Conservation (phyloP, 2,888 invertebrate genomes). For the Habroteleia sp. region DNA sequence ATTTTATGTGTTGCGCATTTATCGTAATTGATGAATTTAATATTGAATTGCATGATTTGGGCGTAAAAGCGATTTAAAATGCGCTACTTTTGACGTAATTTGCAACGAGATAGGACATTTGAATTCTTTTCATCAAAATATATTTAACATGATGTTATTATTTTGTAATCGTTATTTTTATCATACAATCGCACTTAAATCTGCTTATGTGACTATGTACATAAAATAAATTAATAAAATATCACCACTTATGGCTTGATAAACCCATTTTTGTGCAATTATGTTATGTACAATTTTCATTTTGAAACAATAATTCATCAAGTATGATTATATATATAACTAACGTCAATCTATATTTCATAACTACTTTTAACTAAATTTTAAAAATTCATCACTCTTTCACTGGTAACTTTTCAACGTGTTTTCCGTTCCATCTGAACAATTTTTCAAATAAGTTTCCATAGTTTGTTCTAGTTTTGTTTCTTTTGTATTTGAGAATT, state of each 20-base stretch:
- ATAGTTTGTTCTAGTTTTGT: background rate
- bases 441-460: background rate
- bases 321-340: too few species aligned
- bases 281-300: conserved; percentile 23
- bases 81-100: background rate
- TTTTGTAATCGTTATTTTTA: conserved; percentile 14
- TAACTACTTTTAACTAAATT: too few species aligned
- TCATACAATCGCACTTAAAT: conserved; percentile 45
- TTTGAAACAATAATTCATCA: too few species aligned
- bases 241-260: conserved; percentile 56
- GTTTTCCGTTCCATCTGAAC: background rate
- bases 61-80: background rate
- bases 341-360: too few species aligned
- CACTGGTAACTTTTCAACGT: background rate
- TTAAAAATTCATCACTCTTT: too few species aligned
- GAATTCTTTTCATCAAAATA: too few species aligned
- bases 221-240: conserved; percentile 55
- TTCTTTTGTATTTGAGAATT: background rate
- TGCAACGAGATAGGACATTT: too few species aligned
- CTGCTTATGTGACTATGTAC: conserved; percentile 54
- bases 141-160: too few species aligned
- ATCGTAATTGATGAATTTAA: conserved; percentile 4
- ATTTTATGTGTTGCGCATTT: background rate
- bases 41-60: background rate
- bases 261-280: conserved; percentile 10